Base-by-base conservation (phyloP, 2,113 vertebrate species). In the Herpailurus yagouaroundi region DNA sequence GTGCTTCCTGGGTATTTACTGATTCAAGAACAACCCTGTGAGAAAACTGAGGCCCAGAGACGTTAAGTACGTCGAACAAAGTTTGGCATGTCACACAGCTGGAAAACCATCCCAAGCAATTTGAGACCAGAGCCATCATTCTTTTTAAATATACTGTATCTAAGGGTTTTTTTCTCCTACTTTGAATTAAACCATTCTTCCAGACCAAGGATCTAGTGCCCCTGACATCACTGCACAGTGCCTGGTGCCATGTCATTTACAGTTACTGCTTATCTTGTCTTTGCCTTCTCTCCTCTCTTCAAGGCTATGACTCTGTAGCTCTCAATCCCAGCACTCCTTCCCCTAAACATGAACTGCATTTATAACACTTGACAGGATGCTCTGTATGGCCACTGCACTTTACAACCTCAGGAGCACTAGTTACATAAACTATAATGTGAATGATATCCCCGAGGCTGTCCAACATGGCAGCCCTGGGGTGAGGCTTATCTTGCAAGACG, bases 401-500 rank as follows among this genome's bases (percentile, higher is more conserved):
- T 3, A 45, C 38, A 50, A 52, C 18, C 36, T 64, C 29, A 2
- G n/a, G 7, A 31, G 1, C 41, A 57, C 25, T 41, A 45, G 57
- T 57, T n/a, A 19, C 60, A 27, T 36, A 45, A 52, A 36, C 57
- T 93, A 1, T 41, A 63, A 21, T 18, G 21, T 50, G 27, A 81
- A 36, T 27, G 12, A 31, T 29, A 36, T n/a, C 16, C 14, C 25
- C 4, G 4, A 14, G 27, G 1, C 29, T 38, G 5, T 25, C 13
- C 25, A 38, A 23, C 13, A 10, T 7, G 1, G 81, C 63, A 77
- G 21, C 25, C 31, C 27, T 48, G 50, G 23, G 5, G 41, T 18
- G 2, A 55, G 41, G 1, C 55, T 85, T 31, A 12, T 4, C 5
- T 38, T 3, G 38, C 0, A 27, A 48, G 8, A 57, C 12, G 14